Evolutionary conservation across 2,888 invertebrate genomes (phyloP), one percentile per base, ranked within the genome.

Genomic region (Drosophila mercatorum): DNA sequence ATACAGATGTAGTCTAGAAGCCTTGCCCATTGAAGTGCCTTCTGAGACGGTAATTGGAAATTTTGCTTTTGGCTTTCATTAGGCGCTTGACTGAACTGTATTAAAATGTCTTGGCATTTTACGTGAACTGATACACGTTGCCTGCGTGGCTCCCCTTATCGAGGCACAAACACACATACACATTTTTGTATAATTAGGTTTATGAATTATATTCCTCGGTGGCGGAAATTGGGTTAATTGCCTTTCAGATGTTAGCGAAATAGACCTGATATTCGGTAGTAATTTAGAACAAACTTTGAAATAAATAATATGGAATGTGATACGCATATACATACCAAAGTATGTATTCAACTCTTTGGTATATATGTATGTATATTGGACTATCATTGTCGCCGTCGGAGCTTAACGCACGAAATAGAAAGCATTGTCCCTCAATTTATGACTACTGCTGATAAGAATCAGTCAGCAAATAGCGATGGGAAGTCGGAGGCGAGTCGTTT

Each of bases 1-100:
- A 52, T 17, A 43, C 2, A 17, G 2, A 3, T 52, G 6, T 22
- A 22, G 31, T 31, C 57, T 40, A 67, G 67, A 43, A 61, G 59
- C 59, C 44, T 68, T 64, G 26, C 56, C 41, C 74, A 58, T 63
- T 68, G 22, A 65, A 63, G 46, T 63, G 67, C 22, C 65, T 62
- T 62, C 62, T 58, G 62, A 67, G 57, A 68, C 52, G 72, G 52
- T 80, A 80, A 88, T 88, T 88, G 85, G 59, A 83, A 88, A 78
- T 70, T 5, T 78, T 72, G 66, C 68, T 75, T 60, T 53, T 57
- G 65, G 65, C 65, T 78, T 83, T 76, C 68, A 80, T 88, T 88
- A 80, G 67, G 47, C 71, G 80, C 53, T 65, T 67, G 64, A 46
- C 59, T 82, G 64, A 82, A 78, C 68, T 80, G 66, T 75, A 57